Percentiles rank a stretch among this genome's conserved stretches.
Conservation (phyloP, 2,797 vertebrate species). For the Cynopterus sphinx region DNA sequence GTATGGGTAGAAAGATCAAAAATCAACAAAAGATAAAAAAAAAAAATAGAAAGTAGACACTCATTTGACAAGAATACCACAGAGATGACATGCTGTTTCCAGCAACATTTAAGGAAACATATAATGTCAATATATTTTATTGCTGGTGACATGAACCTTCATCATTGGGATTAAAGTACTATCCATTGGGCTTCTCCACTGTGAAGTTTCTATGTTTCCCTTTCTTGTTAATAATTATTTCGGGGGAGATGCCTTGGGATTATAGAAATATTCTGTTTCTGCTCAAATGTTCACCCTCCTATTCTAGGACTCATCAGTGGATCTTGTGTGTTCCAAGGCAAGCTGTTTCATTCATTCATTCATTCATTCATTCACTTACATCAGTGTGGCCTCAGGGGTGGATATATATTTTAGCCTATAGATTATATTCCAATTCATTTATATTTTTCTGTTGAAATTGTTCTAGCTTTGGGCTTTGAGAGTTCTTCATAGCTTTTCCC, state of each 20-base stretch:
- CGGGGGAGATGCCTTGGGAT: background rate
- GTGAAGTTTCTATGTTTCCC: background rate
- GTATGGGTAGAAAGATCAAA: background rate
- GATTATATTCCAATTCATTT: background rate
- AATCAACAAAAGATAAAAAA: background rate
- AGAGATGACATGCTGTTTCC: background rate
- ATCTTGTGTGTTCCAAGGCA: background rate
- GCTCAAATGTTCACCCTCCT: background rate
- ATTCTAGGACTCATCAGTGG: background rate
- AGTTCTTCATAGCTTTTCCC: background rate
- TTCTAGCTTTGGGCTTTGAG: background rate
- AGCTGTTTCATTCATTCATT: background rate
- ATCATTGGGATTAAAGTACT: background rate
- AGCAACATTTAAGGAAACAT: background rate
- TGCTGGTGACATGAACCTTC: background rate
- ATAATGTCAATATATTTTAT: background rate
- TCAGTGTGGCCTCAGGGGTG: background rate
- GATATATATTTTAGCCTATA: background rate
- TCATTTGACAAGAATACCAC: background rate
- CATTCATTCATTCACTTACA: background rate
- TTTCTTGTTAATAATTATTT: background rate
- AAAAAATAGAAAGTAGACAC: background rate
- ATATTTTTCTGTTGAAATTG: background rate
- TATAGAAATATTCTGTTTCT: background rate
- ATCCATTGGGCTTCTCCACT: background rate